phyloP scores from a whole-genome alignment of 2,888 invertebrate species.

The Thymelicus acteon region DNA sequence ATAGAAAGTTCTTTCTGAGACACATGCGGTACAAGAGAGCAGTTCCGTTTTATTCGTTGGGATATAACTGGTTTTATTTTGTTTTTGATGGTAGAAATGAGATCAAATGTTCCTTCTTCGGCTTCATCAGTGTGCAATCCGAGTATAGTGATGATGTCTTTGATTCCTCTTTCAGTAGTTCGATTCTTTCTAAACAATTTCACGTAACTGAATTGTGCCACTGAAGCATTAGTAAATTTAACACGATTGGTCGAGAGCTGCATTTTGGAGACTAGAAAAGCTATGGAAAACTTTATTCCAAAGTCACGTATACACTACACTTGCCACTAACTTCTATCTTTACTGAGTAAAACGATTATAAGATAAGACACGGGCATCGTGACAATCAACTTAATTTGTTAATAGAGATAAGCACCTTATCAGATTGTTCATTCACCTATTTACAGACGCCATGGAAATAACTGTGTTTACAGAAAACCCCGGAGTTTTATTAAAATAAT shows the following conservation, averaged over 20 bases:
- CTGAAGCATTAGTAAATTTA: conserved; percentile 69
- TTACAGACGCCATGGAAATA: conserved; percentile 36
- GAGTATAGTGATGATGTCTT: conserved; percentile 70
- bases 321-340: conserved; percentile 52
- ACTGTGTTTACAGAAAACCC: conserved; percentile 18
- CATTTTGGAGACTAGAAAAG: conserved; percentile 52
- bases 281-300: conserved; percentile 26
- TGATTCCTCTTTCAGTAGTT: conserved; percentile 62
- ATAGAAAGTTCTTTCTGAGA: conserved; percentile 52
- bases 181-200: conserved; percentile 69
- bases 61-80: conserved; percentile 12
- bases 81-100: conserved; percentile 33
- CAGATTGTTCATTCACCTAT: conserved; percentile 61
- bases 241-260: conserved; percentile 71
- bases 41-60: conserved; percentile 21
- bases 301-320: conserved; percentile 48
- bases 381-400: conserved; percentile 50
- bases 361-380: conserved; percentile 67
- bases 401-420: conserved; percentile 59
- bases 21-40: conserved; percentile 53
- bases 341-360: conserved; percentile 59
- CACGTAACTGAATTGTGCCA: conserved; percentile 74
- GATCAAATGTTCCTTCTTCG: conserved; percentile 49
- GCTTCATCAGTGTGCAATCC: conserved; percentile 67
- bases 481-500: background rate